A percentile compares a stretch with the other conserved stretches of the same genome.
Conservation (phyloP, 1,140 invertebrate genomes). For the Wiebesia pumilae region DNA sequence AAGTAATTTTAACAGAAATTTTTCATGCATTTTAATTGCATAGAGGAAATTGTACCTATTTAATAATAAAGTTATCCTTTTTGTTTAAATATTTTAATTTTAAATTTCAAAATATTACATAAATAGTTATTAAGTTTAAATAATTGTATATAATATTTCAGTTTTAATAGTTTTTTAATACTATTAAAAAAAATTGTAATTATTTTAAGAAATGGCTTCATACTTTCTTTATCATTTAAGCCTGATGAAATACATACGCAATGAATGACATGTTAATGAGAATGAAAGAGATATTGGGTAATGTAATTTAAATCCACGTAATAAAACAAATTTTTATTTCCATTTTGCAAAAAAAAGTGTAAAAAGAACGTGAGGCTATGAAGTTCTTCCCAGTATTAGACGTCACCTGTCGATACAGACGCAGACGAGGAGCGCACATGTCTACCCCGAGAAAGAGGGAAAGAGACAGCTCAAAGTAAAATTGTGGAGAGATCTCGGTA, state of each 20-base stretch:
- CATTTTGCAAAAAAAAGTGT: neutral
- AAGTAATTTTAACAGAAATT: too few relatives aligned
- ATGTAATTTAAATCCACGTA: neutral
- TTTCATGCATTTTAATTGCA: too few relatives aligned
- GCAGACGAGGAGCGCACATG: neutral
- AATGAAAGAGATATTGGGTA: neutral
- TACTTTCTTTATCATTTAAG: too few relatives aligned
- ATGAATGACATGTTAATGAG: neutral
- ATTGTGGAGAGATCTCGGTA: constrained; percentile 65
- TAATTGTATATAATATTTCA: too few relatives aligned
- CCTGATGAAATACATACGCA: neutral
- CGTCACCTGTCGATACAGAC: constrained; percentile 44
- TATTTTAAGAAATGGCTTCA: too few relatives aligned
- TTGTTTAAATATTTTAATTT: too few relatives aligned
- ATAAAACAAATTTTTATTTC: neutral
- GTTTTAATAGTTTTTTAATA: too few relatives aligned
- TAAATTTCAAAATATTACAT: too few relatives aligned
- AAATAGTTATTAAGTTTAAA: too few relatives aligned
- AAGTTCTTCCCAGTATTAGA: neutral
- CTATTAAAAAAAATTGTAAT: too few relatives aligned
- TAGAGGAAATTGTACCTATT: too few relatives aligned
- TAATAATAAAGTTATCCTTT: too few relatives aligned
- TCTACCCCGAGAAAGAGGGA: neutral
- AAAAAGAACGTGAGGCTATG: neutral
- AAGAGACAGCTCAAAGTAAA: constrained; percentile 30